These are phyloP conservation scores for Crioceris asparagi DNA, from an alignment of 2,888 invertebrate genomes.

Conservation along the genomic window DNA sequence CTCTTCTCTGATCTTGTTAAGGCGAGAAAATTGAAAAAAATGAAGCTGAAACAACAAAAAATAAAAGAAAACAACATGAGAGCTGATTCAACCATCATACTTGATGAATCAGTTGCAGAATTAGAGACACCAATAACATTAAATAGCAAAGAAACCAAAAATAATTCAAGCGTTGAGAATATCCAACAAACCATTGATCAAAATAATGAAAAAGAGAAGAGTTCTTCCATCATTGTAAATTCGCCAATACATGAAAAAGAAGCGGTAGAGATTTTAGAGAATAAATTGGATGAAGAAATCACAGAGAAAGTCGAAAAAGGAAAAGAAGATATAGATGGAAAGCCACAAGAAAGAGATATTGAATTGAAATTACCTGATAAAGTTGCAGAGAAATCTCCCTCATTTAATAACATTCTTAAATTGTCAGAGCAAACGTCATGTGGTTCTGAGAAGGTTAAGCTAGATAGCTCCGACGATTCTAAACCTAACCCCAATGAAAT, in stretches of 20 bases:
- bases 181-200: background rate
- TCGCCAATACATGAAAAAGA: too few species aligned
- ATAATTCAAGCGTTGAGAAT: background rate
- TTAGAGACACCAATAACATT: too few species aligned
- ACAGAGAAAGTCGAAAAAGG: background rate
- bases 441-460: background rate
- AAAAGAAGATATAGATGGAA: background rate
- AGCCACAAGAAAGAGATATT: background rate
- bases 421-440: too few species aligned
- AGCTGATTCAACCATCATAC: conserved; percentile 16
- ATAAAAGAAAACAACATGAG: conserved; percentile 13
- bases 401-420: too few species aligned
- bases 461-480: background rate
- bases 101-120: conserved; percentile 12
- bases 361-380: background rate
- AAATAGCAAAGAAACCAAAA: background rate
- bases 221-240: too few species aligned
- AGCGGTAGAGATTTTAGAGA: too few species aligned
- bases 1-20: conserved; percentile 23
- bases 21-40: conserved; percentile 23
- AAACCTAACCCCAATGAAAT: background rate
- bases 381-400: background rate
- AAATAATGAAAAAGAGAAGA: background rate
- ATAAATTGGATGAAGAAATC: too few species aligned
- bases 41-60: conserved; percentile 18